Conservation (phyloP, 2,888 invertebrate species). For the Limnephilus marmoratus region DNA sequence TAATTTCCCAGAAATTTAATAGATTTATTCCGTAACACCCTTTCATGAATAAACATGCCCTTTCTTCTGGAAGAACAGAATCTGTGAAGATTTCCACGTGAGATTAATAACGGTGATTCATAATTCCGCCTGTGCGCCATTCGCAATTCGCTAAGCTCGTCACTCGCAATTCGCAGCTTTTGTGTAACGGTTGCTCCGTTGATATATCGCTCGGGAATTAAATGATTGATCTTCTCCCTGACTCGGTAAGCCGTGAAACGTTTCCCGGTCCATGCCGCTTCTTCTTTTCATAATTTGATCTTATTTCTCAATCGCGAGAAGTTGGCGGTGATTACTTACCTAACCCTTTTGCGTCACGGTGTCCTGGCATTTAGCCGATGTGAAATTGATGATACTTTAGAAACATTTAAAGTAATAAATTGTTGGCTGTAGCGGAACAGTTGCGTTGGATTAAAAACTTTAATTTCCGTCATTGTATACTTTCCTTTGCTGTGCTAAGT, state of each 20-base stretch:
- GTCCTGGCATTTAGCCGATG: neutral
- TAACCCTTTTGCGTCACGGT: neutral
- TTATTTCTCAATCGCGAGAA: constrained; percentile 1
- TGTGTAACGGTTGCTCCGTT: constrained; percentile 20
- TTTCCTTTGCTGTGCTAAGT: too few species aligned
- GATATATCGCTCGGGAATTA: constrained; percentile 21
- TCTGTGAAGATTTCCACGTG: constrained; percentile 30
- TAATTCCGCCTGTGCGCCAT: constrained; percentile 13
- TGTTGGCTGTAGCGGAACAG: neutral
- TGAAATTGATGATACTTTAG: neutral
- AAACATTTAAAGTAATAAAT: neutral
- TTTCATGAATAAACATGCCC: neutral
- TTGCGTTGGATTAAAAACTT: neutral
- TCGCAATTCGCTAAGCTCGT: neutral
- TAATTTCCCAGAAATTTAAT: neutral
- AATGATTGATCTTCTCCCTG: constrained; percentile 32
- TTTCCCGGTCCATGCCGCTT: neutral
- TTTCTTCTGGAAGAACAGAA: constrained; percentile 13
- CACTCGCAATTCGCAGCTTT: neutral
- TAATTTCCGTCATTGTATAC: too few species aligned
- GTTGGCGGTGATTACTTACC: neutral
- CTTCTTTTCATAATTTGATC: constrained; percentile 11
- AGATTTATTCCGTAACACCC: neutral
- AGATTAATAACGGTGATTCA: constrained; percentile 47
- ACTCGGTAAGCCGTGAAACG: constrained; percentile 19